Base-by-base conservation (phyloP, 2,797 vertebrate genomes). In the Argentina silus region DNA sequence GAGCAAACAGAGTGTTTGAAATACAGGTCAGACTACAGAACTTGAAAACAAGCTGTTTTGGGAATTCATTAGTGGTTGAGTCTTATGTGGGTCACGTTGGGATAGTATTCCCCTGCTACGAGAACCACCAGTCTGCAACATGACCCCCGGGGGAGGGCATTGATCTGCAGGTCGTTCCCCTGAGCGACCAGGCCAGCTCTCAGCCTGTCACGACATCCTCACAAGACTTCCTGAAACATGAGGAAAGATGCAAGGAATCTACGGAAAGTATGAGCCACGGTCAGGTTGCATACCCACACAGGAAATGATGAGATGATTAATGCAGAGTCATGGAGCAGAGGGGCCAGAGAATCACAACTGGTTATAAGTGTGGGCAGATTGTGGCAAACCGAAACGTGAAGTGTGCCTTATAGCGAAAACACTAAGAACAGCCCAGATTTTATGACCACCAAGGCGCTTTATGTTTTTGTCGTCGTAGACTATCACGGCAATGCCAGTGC, bases 221-320 rank as follows among this genome's bases (percentile, higher is more conserved):
- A 14, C 23, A 21, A 27, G 59, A 14, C 59, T 53, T 6, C 51
- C 51, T 60, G 59, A 36, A 60, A 60, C 59, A 60, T 42, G 59
- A 60, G 59, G 23, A 60, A 60, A 60, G 21, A 60, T 60, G 27
- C 6, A 11, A 23, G 2, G 23, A 60, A 60, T 2, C 6, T 27
- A 42, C 59, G 27, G 27, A 36, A 36, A 36, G 27, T 12, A 36
- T 15, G 59, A 60, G 23, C 36, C 27, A 27, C 36, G 27, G 14
- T 60, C 21, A 14, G 59, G 59, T 36, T 60, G 27, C 59, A 21
- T 15, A 27, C 59, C 15, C 21, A 61, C 23, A 61, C 59, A 61
- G 59, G 27, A 61, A 61, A 36, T 61, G 59, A 61, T 27, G 23
- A 3, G 14, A 23, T 61, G 23, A 61, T 61, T 61, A 12, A 61